phyloP scores from a whole-genome alignment of 2,113 vertebrate species.

The Aegypius monachus region DNA sequence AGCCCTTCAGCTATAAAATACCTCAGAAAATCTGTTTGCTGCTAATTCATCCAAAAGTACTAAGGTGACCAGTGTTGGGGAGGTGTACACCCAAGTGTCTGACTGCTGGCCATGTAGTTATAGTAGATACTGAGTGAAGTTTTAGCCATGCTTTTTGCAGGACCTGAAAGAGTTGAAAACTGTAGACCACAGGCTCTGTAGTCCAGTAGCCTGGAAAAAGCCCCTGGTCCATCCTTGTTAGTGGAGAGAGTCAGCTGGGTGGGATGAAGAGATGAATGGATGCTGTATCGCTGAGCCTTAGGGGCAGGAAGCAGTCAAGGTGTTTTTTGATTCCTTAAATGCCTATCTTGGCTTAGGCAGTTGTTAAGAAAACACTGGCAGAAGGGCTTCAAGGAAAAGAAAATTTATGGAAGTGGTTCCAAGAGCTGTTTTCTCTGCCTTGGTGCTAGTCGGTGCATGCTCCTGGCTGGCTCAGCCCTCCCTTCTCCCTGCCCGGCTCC shows the following conservation, averaged over 20 bases:
- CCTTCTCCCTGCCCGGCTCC: background rate
- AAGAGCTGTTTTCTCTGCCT: conserved; percentile 45
- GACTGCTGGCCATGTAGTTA: background rate
- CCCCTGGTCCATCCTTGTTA: background rate
- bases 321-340: background rate
- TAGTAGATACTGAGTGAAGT: background rate
- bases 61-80: background rate
- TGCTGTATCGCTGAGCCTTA: rapidly evolving
- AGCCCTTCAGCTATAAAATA: background rate
- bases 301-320: background rate
- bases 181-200: background rate
- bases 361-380: background rate
- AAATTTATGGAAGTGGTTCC: conserved; percentile 62
- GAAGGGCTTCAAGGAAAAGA: conserved; percentile 46
- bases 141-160: background rate
- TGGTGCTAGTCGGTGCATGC: conserved; percentile 54
- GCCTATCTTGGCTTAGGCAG: background rate
- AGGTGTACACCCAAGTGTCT: background rate
- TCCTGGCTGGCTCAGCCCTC: conserved; percentile 29
- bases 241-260: background rate
- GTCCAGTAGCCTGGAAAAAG: background rate
- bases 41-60: background rate
- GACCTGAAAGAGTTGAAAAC: background rate
- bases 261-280: background rate
- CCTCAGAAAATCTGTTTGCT: background rate